Evolutionary conservation across 2,113 vertebrate species (phyloP), one percentile per base, ranked within the genome.

Genomic region (Arothron firmamentum): DNA sequence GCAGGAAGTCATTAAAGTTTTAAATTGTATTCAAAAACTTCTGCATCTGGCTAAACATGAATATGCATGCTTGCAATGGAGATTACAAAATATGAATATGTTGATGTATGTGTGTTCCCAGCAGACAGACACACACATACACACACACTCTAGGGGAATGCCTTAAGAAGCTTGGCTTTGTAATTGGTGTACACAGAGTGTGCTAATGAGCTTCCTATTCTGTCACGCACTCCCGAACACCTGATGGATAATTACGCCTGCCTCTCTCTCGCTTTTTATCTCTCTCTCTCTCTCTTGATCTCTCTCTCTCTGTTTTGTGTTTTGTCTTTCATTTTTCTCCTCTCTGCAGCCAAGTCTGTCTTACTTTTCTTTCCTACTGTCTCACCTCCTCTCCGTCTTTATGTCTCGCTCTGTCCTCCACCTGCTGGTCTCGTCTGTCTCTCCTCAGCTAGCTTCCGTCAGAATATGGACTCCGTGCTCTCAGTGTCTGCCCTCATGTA

Each of bases 141-240:
- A 18, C 56, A 25, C 42, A 28, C 56, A 25, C 51, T 54, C 76
- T 73, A 65, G 71, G 81, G 82, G 85, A 86, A 87, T 88, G 88
- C 83, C 87, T 83, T 64, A 81, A 89, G 81, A 89, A 77, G 88
- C 79, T 82, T 80, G 75, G 62, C 81, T 83, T 83, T 90, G 88
- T 90, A 88, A 89, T 89, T 88, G 87, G 86, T 88, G 87, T 86
- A 89, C 89, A 88, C 89, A 85, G 83, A 85, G 83, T 85, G 88
- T 84, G 87, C 83, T 90, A 87, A 90, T 88, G 83, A 89, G 88
- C 88, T 89, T 89, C 89, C 88, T 90, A 81, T 75, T 88, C 87
- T 87, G 88, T 88, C 88, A 89, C 87, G 87, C 89, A 87, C 87
- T 88, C 87, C 78, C 80, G 80, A 84, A 87, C 88, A 90, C 87